Percentiles rank a stretch among this genome's conserved stretches.
Evolutionary conservation across 1,140 invertebrate genomes (phyloP).

Genomic region (Asobara japonica): DNA sequence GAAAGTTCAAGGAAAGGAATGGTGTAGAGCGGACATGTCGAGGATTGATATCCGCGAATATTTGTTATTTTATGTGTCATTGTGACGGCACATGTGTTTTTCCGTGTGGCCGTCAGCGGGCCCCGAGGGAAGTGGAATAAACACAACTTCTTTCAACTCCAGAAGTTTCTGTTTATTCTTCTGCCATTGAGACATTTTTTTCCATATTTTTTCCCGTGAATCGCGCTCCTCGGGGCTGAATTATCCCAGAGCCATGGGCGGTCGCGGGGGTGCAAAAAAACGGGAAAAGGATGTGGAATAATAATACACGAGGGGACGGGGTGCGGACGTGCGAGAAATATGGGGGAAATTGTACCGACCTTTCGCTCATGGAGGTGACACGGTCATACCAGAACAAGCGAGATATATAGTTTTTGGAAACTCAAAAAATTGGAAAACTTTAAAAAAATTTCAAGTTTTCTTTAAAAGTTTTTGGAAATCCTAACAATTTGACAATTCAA

Average conservation of each 20-base stretch:
- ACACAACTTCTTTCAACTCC: background rate
- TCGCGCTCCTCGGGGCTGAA: background rate
- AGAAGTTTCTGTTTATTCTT: background rate
- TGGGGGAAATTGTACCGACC: background rate
- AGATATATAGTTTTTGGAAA: too few relatives aligned
- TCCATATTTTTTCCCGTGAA: background rate
- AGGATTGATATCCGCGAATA: background rate
- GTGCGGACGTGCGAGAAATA: background rate
- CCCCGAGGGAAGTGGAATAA: background rate
- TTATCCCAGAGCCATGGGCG: background rate
- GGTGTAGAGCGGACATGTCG: too few relatives aligned
- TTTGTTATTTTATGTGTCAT: slow-evolving; percentile 2
- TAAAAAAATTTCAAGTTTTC: too few relatives aligned
- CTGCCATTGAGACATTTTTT: background rate
- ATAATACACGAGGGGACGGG: background rate
- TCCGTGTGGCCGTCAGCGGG: background rate
- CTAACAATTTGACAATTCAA: too few relatives aligned
- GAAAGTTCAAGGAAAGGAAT: background rate
- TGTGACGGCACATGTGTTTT: background rate
- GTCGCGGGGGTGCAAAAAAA: background rate
- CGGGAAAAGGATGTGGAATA: background rate
- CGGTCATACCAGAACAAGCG: too few relatives aligned
- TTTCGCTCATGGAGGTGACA: background rate
- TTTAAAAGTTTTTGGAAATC: too few relatives aligned
- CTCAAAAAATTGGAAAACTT: too few relatives aligned